A percentile compares a stretch with the other conserved stretches of the same genome.
Evolutionary conservation across 2,113 vertebrate genomes (phyloP).

Genomic region (Lasiurus cinereus): DNA sequence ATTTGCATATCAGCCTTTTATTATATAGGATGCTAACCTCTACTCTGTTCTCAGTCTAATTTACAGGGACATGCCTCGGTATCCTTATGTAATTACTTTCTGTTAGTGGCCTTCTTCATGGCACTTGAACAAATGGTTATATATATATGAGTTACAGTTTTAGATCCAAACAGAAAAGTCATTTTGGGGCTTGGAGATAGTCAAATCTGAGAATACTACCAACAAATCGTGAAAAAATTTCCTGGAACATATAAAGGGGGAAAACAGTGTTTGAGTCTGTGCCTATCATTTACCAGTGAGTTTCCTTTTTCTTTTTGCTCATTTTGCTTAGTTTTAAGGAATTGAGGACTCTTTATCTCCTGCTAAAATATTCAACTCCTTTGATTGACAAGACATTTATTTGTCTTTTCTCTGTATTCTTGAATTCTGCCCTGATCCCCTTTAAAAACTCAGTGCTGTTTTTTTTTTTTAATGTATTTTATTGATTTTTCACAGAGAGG

Average conservation of each 20-base stretch:
- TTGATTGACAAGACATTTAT: not conserved
- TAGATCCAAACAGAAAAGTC: not conserved
- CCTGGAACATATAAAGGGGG: not conserved
- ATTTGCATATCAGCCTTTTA: too few species aligned
- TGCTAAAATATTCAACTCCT: not conserved
- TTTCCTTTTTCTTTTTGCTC: conserved; percentile 10
- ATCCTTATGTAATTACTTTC: not conserved
- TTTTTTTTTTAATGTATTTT: too few species aligned
- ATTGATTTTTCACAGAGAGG: too few species aligned
- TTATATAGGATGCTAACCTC: not conserved
- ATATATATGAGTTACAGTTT: not conserved
- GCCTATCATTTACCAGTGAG: not conserved
- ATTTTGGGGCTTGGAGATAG: not conserved
- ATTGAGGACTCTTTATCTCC: not conserved
- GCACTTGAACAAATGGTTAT: not conserved
- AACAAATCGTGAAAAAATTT: not conserved
- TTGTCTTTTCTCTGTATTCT: not conserved
- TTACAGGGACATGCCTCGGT: not conserved
- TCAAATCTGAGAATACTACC: not conserved
- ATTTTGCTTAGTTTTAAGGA: conserved; percentile 48
- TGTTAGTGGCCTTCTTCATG: not conserved
- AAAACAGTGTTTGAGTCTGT: not conserved
- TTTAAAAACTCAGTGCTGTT: not conserved
- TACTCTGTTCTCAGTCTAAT: not conserved
- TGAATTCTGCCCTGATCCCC: not conserved